phyloP scores from a whole-genome alignment of 2,888 invertebrate species.

The Aspidiotus rigidus region DNA sequence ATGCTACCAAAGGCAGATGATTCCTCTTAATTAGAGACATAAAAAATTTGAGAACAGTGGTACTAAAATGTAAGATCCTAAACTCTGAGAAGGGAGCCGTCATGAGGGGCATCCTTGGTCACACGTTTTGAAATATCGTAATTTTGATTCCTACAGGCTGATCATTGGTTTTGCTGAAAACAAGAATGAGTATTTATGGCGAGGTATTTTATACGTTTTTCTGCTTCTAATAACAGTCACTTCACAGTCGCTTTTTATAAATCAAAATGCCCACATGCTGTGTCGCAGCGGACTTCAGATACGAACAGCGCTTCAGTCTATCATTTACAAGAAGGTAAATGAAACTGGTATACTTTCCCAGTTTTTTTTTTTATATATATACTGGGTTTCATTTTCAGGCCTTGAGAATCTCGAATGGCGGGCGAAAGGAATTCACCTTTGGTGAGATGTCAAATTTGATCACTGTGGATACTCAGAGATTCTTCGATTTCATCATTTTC shows the following conservation, averaged over 20 bases:
- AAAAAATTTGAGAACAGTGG: too few species aligned
- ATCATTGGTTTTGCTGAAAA: too few species aligned
- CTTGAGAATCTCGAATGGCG: constrained; percentile 43
- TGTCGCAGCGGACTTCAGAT: constrained; percentile 51
- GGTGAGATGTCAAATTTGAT: constrained; percentile 49
- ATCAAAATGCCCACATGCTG: constrained; percentile 50
- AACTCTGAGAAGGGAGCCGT: too few species aligned
- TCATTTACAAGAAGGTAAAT: constrained; percentile 48
- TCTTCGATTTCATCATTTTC: constrained; percentile 45
- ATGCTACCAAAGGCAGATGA: too few species aligned
- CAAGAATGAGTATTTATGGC: constrained; percentile 43
- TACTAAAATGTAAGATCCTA: too few species aligned
- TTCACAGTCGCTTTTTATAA: constrained; percentile 48
- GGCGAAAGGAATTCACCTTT: constrained; percentile 44
- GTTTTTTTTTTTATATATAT: too few species aligned
- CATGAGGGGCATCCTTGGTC: too few species aligned
- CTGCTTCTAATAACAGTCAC: constrained; percentile 47
- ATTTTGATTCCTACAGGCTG: too few species aligned
- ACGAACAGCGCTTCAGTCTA: constrained; percentile 48
- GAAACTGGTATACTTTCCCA: too few species aligned
- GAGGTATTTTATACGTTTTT: constrained; percentile 50
- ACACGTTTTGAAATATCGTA: too few species aligned
- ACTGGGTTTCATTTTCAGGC: constrained; percentile 38
- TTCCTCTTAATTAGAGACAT: too few species aligned
- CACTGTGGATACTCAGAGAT: constrained; percentile 47